Conservation (phyloP, 2,113 vertebrate genomes). For the Carettochelys insculpta region DNA sequence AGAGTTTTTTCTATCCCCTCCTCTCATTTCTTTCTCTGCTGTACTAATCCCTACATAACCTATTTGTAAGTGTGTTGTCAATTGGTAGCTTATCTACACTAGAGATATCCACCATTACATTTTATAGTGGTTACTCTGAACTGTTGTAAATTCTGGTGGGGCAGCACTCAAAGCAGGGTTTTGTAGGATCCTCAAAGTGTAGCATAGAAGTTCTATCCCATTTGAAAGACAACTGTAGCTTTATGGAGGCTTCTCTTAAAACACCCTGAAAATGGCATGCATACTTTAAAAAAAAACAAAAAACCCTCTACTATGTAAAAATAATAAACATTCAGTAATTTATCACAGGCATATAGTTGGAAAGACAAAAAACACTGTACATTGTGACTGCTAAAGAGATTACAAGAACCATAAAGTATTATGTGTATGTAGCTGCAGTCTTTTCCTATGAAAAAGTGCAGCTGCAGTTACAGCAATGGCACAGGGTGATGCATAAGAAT, state of each 20-base stretch:
- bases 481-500: neutral
- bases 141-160: neutral
- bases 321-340: neutral
- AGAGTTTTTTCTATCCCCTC: neutral
- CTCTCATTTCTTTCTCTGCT: neutral
- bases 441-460: rapidly evolving
- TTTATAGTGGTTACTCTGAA: neutral
- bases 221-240: neutral
- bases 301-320: neutral
- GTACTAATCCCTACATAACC: neutral
- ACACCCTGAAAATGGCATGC: neutral
- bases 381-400: neutral
- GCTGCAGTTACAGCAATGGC: rapidly evolving
- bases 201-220: neutral
- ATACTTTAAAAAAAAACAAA: neutral
- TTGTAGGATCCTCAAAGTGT: too few species aligned
- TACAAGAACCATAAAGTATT: neutral
- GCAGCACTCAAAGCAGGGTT: neutral
- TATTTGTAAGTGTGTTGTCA: neutral
- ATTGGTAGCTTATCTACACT: neutral
- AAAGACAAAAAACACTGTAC: neutral
- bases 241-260: neutral
- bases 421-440: rapidly evolving
- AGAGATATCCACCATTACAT: neutral
- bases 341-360: neutral